Evolutionary conservation across 2,888 invertebrate genomes (phyloP), one percentile per base, ranked within the genome.

Genomic region (Himalopsyche kuldschensis): DNA sequence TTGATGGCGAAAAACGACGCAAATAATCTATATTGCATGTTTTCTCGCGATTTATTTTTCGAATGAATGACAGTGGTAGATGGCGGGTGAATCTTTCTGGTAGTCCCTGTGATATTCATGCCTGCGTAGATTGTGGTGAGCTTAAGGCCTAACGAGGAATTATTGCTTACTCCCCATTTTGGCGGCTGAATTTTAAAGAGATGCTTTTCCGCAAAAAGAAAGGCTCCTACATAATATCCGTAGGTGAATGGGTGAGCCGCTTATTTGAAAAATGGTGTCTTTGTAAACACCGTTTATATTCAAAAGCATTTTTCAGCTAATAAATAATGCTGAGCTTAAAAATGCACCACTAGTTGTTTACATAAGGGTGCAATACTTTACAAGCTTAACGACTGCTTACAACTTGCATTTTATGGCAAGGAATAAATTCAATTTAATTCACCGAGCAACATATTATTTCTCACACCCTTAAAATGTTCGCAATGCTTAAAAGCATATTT

Each of bases 61-160:
- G n/a, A n/a, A 15, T 41, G 11, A 15, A 41, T 15, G 1, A 2
- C 3, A 5, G 15, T 15, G 15, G 6, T 6, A 55, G 55, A 20
- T 55, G 20, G 3, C 8, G 24, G 20, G 55, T 20, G 15, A 20
- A n/a, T 4, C 24, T 75, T 75, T 75, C 27, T 31, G 30, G 32
- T n/a, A 27, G 20, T 20, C 31, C 75, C 31, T 55, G 55, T 55
- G n/a, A n/a, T 55, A 55, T 55, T 55, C 41, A 31, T 41, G 35
- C 77, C 17, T 35, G 4, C 48, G 30, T 35, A 75, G 76, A 41
- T 69, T 41, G 46, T 79, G 32, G 47, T n/a, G n/a, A 76, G 80
- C 46, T 83, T 83, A 79, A 48, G 15, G 76, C 75, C 63, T 83
- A 80, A 83, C 78, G 80, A 80, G 83, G 77, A 83, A 80, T 83